phyloP scores from a whole-genome alignment of 2,888 invertebrate species.

The Cheilosia pagana region DNA sequence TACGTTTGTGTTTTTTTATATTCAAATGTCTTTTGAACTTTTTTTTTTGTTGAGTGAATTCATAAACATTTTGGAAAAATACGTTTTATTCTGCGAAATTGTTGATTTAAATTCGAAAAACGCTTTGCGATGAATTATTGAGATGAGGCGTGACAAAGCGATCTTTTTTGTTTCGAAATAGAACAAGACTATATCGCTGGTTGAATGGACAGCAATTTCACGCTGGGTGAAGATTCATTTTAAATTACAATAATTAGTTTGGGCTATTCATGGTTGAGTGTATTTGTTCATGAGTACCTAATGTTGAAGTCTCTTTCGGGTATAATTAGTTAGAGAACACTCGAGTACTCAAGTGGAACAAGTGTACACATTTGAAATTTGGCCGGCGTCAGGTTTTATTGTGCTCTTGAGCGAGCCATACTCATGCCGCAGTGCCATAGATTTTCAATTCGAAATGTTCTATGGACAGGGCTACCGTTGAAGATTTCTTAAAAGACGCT shows the following conservation, averaged over 20 bases:
- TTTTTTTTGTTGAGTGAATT: constrained; percentile 27
- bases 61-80: constrained; percentile 9
- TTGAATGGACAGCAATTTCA: constrained; percentile 52
- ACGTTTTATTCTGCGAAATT: constrained; percentile 15
- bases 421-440: too few species aligned
- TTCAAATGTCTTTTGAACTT: not conserved
- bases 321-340: not conserved
- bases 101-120: constrained; percentile 53
- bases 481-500: too few species aligned
- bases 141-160: constrained; percentile 38
- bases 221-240: constrained; percentile 22
- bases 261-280: not conserved
- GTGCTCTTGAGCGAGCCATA: too few species aligned
- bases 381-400: too few species aligned
- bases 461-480: too few species aligned
- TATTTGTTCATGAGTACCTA: not conserved
- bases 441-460: too few species aligned
- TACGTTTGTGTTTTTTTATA: not conserved
- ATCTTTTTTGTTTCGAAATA: constrained; percentile 19
- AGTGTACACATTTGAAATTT: too few species aligned
- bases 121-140: constrained; percentile 20
- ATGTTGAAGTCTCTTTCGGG: not conserved
- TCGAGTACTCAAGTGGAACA: too few species aligned
- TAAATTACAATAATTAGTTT: not conserved
- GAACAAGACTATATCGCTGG: constrained; percentile 12